Evolutionary conservation across 2,113 vertebrate genomes (phyloP).

Genomic region (Phylloscopus trochiloides): DNA sequence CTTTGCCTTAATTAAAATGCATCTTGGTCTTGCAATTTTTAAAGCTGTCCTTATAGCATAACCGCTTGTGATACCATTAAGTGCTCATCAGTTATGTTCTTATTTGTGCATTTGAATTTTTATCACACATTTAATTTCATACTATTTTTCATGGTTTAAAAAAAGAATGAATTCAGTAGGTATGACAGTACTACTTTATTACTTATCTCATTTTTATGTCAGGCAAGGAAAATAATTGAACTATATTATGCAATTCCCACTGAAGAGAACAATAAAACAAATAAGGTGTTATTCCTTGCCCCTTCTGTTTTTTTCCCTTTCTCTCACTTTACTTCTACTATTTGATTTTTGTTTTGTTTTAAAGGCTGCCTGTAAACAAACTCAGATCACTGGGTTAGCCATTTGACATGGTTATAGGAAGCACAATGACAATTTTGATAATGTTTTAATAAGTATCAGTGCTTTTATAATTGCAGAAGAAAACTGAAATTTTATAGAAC

Average conservation of each 20-base stretch:
- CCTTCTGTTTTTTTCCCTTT: not conserved
- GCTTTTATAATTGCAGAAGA: not conserved
- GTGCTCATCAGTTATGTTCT: not conserved
- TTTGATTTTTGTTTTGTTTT: not conserved
- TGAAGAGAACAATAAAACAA: not conserved
- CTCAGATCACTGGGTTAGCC: not conserved
- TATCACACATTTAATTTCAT: not conserved
- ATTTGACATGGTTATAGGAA: not conserved
- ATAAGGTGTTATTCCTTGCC: not conserved
- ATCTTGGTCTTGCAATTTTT: not conserved
- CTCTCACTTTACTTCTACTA: accelerated
- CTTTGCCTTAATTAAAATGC: not conserved
- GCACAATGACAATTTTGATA: not conserved
- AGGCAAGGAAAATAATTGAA: not conserved
- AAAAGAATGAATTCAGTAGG: not conserved
- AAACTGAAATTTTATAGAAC: not conserved
- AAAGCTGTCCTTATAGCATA: not conserved
- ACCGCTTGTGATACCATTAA: not conserved
- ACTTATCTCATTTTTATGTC: not conserved
- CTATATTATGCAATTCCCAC: not conserved
- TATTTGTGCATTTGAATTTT: not conserved
- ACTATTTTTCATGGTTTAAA: not conserved
- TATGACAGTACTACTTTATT: not conserved
- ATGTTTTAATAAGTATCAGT: not conserved
- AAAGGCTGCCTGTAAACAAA: not conserved